Conservation (phyloP, 2,113 vertebrate species). For the Mormyrus iriodes region DNA sequence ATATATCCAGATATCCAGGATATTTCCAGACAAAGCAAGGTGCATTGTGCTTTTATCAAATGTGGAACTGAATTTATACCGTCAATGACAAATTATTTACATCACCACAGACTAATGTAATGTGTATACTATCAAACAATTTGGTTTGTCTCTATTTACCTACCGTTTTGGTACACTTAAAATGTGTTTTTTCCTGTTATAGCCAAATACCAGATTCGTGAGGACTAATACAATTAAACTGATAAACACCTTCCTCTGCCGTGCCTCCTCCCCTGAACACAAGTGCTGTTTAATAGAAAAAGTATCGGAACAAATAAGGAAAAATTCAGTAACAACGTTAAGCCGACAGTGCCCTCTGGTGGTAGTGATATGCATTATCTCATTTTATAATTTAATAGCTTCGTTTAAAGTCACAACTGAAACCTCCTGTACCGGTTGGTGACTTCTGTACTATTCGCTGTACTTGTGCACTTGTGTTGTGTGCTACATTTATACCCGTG, state of each 20-base stretch:
- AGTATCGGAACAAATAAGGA: too few species aligned
- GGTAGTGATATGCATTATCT: constrained; percentile 16
- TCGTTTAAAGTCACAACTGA: background rate
- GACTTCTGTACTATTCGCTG: background rate
- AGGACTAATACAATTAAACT: background rate
- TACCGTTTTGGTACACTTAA: background rate
- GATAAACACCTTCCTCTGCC: background rate
- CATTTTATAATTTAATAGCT: background rate
- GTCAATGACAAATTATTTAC: background rate
- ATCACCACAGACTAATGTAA: background rate
- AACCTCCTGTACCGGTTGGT: background rate
- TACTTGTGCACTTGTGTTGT: background rate
- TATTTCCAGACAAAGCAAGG: background rate
- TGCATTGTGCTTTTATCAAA: background rate
- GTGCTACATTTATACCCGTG: background rate
- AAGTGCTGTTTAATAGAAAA: background rate
- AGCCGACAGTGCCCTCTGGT: constrained; percentile 38
- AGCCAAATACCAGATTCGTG: background rate
- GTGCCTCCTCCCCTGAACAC: background rate
- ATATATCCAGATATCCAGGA: too few species aligned
- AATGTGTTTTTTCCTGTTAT: background rate
- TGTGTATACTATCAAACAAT: background rate
- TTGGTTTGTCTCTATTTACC: background rate
- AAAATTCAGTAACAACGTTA: background rate
- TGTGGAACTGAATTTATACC: background rate